Evolutionary conservation across 2,113 vertebrate species (phyloP).

Genomic region (Lutjanus erythropterus): DNA sequence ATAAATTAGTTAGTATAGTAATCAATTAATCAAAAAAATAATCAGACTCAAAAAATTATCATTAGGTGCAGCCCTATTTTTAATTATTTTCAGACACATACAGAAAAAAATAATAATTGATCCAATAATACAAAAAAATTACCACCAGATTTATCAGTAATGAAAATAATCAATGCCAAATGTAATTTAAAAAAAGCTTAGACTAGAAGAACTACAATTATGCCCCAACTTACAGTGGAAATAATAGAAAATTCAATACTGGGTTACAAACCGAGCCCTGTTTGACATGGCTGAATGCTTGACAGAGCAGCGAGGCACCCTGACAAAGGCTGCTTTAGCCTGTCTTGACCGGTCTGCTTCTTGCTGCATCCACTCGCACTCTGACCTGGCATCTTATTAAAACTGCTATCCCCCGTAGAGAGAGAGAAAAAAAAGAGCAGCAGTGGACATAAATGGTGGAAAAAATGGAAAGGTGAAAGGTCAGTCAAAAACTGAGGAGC

Average conservation of each 20-base stretch:
- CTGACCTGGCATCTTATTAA: conserved; percentile 55
- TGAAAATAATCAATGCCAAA: conserved; percentile 28
- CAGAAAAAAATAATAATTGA: neutral
- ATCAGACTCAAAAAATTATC: too few relatives aligned
- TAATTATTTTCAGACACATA: neutral
- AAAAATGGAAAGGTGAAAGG: conserved; percentile 54
- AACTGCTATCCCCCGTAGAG: conserved; percentile 37
- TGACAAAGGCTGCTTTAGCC: conserved; percentile 48
- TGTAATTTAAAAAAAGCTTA: neutral
- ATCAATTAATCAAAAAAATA: too few relatives aligned
- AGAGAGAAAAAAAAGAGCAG: conserved; percentile 1
- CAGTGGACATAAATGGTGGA: conserved; percentile 50
- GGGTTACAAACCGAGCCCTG: conserved; percentile 33
- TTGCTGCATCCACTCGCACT: conserved; percentile 22
- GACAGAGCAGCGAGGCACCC: conserved; percentile 30
- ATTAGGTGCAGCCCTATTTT: too few relatives aligned
- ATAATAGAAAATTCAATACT: conserved; percentile 58
- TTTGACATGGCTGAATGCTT: conserved; percentile 48
- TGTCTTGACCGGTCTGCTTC: conserved; percentile 29
- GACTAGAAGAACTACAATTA: conserved; percentile 35
- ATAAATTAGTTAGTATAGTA: too few relatives aligned
- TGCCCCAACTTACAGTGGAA: conserved; percentile 30
- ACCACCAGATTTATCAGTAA: conserved; percentile 27
- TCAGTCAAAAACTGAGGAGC: conserved; percentile 39
- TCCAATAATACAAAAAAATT: neutral